Percentiles rank a stretch among this genome's conserved stretches.
Conservation (phyloP, 2,888 invertebrate genomes). For the Germaria angustata region DNA sequence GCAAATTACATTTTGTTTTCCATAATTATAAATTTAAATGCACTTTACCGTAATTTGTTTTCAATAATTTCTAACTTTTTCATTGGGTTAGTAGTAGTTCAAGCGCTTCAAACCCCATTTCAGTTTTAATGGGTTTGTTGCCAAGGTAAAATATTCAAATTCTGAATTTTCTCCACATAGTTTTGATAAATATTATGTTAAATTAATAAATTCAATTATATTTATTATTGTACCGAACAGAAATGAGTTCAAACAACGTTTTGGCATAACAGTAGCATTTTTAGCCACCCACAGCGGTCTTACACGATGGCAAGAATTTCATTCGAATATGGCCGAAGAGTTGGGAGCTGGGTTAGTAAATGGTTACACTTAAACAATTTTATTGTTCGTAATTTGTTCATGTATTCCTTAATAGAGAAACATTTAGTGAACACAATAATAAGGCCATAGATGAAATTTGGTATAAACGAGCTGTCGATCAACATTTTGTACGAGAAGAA, state of each 20-base stretch:
- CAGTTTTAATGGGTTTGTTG: conserved; percentile 94
- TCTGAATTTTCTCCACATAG: conserved; percentile 2
- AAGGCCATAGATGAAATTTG: conserved; percentile 92
- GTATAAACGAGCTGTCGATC: conserved; percentile 93
- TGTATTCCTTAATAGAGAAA: conserved; percentile 81
- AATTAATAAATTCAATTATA: background rate
- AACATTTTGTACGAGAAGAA: conserved; percentile 87
- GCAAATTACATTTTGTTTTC: conserved; percentile 13
- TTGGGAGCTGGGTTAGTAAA: conserved; percentile 77
- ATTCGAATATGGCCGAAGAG: conserved; percentile 81
- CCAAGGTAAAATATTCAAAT: conserved; percentile 87
- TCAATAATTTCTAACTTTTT: conserved; percentile 71
- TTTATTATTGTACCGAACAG: conserved; percentile 80
- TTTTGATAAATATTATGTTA: background rate
- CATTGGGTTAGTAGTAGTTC: conserved; percentile 83
- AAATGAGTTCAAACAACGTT: conserved; percentile 90
- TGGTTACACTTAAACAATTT: background rate
- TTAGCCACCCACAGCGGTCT: conserved; percentile 94
- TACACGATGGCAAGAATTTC: conserved; percentile 91
- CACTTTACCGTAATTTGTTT: conserved; percentile 63
- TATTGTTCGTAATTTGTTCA: background rate
- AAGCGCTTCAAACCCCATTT: conserved; percentile 92
- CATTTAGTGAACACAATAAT: conserved; percentile 87
- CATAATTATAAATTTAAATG: conserved; percentile 60
- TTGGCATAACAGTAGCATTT: conserved; percentile 92